Base-by-base conservation (phyloP, 2,888 invertebrate species). In the Phaedon cochleariae region DNA sequence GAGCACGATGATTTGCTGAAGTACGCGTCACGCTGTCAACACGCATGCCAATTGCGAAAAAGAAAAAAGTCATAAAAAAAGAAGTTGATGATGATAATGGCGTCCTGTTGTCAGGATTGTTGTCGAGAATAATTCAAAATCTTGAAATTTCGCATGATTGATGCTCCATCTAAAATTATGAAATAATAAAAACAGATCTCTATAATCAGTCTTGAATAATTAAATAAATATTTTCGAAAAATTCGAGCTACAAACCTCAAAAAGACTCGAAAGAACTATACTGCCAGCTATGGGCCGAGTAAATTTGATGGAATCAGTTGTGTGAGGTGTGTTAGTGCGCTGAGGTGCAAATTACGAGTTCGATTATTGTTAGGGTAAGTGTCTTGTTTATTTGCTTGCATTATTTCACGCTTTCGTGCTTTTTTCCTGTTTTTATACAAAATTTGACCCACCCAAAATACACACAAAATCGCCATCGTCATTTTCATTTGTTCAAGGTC, bases 51-150 rank as follows among this genome's bases (percentile, higher is more conserved):
- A 57, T 57, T 59, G 62, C 57, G 26, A 26, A 26, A 7, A 3
- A 3, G 26, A 26, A 26, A 26, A 26, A 26, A 26, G 7, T 26
- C 26, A 26, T 5, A 26, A 26, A 69, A 51, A 62, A 58, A 66
- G 64, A 73, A 69, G 65, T 65, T 68, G 68, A 71, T 65, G 68
- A 60, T 67, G 69, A 73, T 78, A 80, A 83, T 83, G 83, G 83
- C 83, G 82, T 80, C 77, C 75, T 76, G 78, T 80, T 76, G 78
- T 78, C 76, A 79, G 82, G 82, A 82, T 76, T 77, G 79, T 77
- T 79, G 74, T 75, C 73, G 76, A 74, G 75, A 74, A 77, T 76
- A 77, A 71, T 72, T 64, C 69, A 65, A 41, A 78, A 80, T 81
- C 80, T 76, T 70, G 65, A 76, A 77, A 74, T 76, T 78, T 79